Evolutionary conservation across 2,113 vertebrate species (phyloP), one percentile per base, ranked within the genome.

Genomic region (Stictonetta naevosa): DNA sequence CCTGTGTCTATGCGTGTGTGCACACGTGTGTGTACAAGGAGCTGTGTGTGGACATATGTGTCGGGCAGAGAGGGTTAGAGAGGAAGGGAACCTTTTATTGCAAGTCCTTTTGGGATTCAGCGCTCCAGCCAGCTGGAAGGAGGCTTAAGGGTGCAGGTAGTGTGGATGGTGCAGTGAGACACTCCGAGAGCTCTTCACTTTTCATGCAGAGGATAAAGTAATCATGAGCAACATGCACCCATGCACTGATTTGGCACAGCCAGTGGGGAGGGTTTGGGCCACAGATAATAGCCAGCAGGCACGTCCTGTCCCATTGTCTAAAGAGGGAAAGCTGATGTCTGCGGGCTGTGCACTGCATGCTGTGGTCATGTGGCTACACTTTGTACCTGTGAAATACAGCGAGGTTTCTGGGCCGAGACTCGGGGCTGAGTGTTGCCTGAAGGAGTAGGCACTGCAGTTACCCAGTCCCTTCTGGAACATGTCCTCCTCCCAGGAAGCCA

Each of bases 381-480:
- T 53, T 18, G 36, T 25, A 31, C 40, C 18, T 59, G 46, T 55
- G 36, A 86, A 64, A 71, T 13, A 38, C 13, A 44, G 56, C 19
- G 2, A 59, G 34, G 21, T 69, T 86, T 83, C 48, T 16, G 66
- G 28, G 66, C 36, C 46, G 6, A 20, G 20, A 22, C n/a, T 13
- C 8, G 16, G 46, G 34, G 25, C 10, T 73, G 59, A 38, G 23
- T 9, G 3, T 10, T 26, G 40, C 38, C 1, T 11, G 69, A 22
- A 23, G 44, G 11, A 83, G 17, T 3, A 3, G 0, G 2, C 0
- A 0, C 8, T 28, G 56, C 1, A 0, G 23, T 33, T 6, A 2
- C 46, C 60, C 6, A 7, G 14, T 73, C 53, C 7, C 0, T 52
- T 38, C 59, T 17, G 73, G 31, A 87, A 13, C 0, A 0, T 5